Base-by-base conservation (phyloP, 2,888 invertebrate genomes). In the Hemistola chrysoprasaria region DNA sequence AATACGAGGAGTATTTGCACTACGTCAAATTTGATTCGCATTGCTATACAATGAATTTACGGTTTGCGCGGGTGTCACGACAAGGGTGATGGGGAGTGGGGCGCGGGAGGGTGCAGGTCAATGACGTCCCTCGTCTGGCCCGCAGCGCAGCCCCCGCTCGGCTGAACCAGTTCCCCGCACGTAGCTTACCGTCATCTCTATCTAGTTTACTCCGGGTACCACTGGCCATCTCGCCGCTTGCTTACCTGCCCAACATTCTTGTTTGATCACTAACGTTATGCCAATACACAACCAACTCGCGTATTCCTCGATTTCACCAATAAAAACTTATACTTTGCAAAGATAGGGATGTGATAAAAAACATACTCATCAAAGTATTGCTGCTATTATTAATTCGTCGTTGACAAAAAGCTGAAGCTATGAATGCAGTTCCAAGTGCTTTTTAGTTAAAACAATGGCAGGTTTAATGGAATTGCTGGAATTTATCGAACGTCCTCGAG, bases 101-200 rank as follows among this genome's bases (percentile, higher is more conserved):
- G 56, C 47, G 43, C 30, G 54, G 59, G 56, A 49, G 56, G 56
- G 53, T 67, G 67, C 76, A 83, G 86, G 86, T 87, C 86, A 86
- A 84, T 86, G 86, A 86, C 87, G 86, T 72, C 76, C 74, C 78
- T 70, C 77, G 85, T 84, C 86, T 83, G 83, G 79, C 35, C n/a
- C n/a, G n/a, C n/a, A n/a, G n/a, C 59, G 54, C 60, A 60, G 57
- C 55, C 59, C 56, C 58, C 62, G 53, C 62, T n/a, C n/a, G n/a
- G n/a, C 50, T 67, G 56, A 61, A 52, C 53, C 52, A 50, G 53
- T 54, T 50, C 62, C 58, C 53, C 56, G 45, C 69, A 59, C 70
- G 75, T 71, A 76, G 76, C 74, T 76, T 74, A 81, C 80, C 71
- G 76, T 71, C 79, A 75, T 70, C 73, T 78, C 75, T 74, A 73